Evolutionary conservation across 2,888 invertebrate species (phyloP), one percentile per base, ranked within the genome.

Genomic region (Drosophila niveifrons): DNA sequence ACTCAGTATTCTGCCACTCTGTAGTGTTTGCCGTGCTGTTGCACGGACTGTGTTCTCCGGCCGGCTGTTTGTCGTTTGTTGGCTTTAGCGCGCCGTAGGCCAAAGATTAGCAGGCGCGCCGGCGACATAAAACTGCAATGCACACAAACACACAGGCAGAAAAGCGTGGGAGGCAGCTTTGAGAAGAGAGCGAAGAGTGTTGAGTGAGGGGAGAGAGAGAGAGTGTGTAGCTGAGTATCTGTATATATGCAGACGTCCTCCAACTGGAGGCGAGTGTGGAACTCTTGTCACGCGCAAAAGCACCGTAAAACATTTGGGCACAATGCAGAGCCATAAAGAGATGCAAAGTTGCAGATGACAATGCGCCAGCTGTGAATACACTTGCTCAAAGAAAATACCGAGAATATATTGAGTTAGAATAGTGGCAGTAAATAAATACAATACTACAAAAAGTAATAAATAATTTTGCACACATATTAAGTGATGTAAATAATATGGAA

Each of bases 91-190:
- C 44, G 69, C 81, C 68, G 65, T 71, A 76, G 85, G 78, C 82
- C 74, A 76, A 82, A 78, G 88, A 87, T 87, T 82, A 87, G 82
- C 81, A 46, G 59, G 29, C 65, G 59, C 75, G 83, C 52, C 74
- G 68, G 69, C 80, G 75, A 78, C 75, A 78, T 72, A 80, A 87
- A 84, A 78, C 84, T 81, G 82, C 72, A 77, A 17, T 70, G 83
- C 55, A 72, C 48, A 68, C 72, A 74, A 36, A 56, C 34, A 56
- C 34, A 23, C 4, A 36, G 46, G 46, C 11, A 3, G 15, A 7
- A 15, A 34, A 17, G 50, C 34, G 34, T 31, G 9, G 7, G 44
- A 18, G 10, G 18, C n/a, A 41, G 10, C 48, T 41, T 17, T 2
- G 10, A 13, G 10, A 13, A 17, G 9, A 15, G 36, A 29, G 13